A percentile compares a stretch with the other conserved stretches of the same genome.
phyloP scores from a whole-genome alignment of 2,888 invertebrate genomes.

The Tetanocera ferruginea region DNA sequence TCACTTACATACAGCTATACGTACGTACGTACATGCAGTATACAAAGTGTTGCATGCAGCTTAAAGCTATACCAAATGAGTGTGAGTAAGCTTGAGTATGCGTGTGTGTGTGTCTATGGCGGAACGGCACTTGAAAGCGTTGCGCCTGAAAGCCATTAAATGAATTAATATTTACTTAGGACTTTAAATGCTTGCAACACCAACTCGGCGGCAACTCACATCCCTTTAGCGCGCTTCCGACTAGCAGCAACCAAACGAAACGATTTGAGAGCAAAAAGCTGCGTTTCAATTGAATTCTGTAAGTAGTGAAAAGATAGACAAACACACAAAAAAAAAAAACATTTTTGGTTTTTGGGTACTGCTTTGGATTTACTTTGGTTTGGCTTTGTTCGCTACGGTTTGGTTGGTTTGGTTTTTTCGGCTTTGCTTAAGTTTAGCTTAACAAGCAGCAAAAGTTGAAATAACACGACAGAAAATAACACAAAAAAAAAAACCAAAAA shows the following conservation, averaged over 20 bases:
- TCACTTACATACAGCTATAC: background rate
- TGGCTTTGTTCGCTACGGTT: constrained; percentile 49
- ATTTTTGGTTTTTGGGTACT: constrained; percentile 36
- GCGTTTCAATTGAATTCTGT: constrained; percentile 29
- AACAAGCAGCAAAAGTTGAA: constrained; percentile 24
- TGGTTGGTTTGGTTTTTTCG: constrained; percentile 13
- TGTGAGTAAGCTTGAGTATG: background rate
- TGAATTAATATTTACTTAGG: constrained; percentile 63
- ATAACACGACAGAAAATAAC: constrained; percentile 4
- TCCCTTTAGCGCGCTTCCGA: background rate
- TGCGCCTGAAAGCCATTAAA: constrained; percentile 54
- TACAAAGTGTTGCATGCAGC: constrained; percentile 24
- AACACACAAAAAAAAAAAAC: constrained; percentile 35
- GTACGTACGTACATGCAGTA: constrained; percentile 31
- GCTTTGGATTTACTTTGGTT: constrained; percentile 45
- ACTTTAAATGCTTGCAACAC: constrained; percentile 54
- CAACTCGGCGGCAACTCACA: background rate
- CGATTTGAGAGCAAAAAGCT: constrained; percentile 46
- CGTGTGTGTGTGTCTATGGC: background rate
- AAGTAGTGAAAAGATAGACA: background rate
- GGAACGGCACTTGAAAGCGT: constrained; percentile 35
- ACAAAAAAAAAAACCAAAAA: background rate
- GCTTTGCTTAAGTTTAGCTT: background rate
- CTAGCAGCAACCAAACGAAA: constrained; percentile 58
- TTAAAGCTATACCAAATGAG: background rate